Conservation (phyloP, 1,140 invertebrate species). For the Hyposmocoma kahamanoa region DNA sequence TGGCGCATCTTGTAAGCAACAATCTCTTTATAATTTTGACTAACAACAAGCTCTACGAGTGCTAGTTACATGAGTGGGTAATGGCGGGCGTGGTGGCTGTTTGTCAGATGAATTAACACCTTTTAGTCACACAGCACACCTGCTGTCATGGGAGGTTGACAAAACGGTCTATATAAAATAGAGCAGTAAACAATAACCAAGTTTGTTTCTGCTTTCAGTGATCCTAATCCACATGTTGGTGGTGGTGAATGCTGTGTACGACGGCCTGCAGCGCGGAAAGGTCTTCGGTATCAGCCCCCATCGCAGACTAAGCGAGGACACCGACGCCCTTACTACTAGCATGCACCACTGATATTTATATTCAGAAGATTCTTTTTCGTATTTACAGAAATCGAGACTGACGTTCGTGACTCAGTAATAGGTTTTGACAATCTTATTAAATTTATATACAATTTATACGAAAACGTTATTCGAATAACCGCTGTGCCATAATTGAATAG, state of each 20-base stretch:
- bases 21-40: neutral
- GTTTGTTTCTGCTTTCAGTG: constrained; percentile 20
- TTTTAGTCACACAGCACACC: neutral
- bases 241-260: constrained; percentile 21
- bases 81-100: neutral
- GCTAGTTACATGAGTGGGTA: neutral
- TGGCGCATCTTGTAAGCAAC: neutral
- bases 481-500: too few relatives aligned
- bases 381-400: neutral
- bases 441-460: neutral
- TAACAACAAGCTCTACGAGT: neutral
- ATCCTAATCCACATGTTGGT: constrained; percentile 19
- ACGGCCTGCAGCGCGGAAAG: constrained; percentile 19
- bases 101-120: neutral
- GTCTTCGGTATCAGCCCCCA: neutral
- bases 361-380: neutral
- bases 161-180: neutral
- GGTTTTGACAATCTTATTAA: neutral
- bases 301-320: neutral
- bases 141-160: neutral
- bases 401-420: neutral
- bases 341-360: neutral
- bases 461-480: neutral
- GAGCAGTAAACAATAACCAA: neutral
- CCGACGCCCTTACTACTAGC: neutral